Evolutionary conservation across 2,797 vertebrate genomes (phyloP).

Genomic region (Hapalemur alaotrensis): DNA sequence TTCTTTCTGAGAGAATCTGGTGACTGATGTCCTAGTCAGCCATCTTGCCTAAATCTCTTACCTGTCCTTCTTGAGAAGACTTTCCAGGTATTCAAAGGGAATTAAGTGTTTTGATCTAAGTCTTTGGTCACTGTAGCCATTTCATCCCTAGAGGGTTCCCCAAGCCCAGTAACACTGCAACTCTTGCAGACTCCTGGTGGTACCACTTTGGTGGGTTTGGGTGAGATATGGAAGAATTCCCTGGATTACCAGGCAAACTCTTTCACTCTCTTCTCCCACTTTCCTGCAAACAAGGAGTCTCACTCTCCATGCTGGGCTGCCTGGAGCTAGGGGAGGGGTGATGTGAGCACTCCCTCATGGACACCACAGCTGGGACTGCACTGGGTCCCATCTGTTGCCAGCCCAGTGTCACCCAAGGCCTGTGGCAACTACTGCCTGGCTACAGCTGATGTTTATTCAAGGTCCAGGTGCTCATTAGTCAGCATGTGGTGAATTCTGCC

Average conservation of each 20-base stretch:
- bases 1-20: background rate
- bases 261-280: background rate
- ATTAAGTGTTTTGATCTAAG: background rate
- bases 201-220: background rate
- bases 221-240: background rate
- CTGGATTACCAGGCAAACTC: background rate
- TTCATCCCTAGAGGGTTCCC: background rate
- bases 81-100: background rate
- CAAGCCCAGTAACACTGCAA: background rate
- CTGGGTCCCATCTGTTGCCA: background rate
- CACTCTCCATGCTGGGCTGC: background rate
- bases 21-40: background rate
- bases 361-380: background rate
- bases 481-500: background rate
- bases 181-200: background rate
- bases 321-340: background rate
- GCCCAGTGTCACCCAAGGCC: background rate
- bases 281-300: background rate
- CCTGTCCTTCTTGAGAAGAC: background rate
- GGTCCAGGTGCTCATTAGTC: background rate
- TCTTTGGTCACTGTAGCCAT: background rate
- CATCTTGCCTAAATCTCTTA: background rate
- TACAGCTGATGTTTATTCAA: background rate
- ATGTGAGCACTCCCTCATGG: background rate
- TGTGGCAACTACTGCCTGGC: background rate